These are phyloP conservation scores for Phoebastria nigripes DNA, from an alignment of 2,797 vertebrate genomes.

Conservation along the genomic window DNA sequence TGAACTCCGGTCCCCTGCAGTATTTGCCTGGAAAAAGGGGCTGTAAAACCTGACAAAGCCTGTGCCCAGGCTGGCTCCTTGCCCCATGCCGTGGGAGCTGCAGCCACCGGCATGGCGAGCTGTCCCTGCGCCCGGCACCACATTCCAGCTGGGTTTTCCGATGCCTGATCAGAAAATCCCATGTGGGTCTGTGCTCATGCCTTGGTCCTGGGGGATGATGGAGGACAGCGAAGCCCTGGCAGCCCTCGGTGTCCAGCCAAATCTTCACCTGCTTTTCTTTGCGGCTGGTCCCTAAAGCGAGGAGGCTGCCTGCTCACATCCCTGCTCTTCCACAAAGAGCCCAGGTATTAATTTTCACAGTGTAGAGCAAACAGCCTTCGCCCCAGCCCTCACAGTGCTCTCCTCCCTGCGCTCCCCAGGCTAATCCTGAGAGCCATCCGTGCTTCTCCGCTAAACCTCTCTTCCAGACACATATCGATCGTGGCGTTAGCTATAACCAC, in stretches of 20 bases:
- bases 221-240: background rate
- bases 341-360: background rate
- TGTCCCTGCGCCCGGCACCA: background rate
- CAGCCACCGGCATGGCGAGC: accelerated
- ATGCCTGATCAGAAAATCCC: background rate
- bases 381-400: background rate
- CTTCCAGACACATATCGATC: accelerated
- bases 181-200: accelerated
- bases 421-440: background rate
- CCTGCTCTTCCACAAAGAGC: background rate
- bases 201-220: background rate
- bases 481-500: too few species aligned
- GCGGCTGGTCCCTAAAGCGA: background rate
- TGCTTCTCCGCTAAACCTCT: background rate
- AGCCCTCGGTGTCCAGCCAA: accelerated
- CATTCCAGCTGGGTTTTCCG: background rate
- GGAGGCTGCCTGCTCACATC: background rate
- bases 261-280: background rate
- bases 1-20: accelerated
- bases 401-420: background rate
- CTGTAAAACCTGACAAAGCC: background rate
- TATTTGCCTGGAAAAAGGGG: background rate
- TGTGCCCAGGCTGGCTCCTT: background rate
- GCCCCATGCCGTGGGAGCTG: background rate
- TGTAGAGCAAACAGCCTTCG: background rate